Evolutionary conservation across 2,797 vertebrate species (phyloP).

Genomic region (Eidolon dupreanum): DNA sequence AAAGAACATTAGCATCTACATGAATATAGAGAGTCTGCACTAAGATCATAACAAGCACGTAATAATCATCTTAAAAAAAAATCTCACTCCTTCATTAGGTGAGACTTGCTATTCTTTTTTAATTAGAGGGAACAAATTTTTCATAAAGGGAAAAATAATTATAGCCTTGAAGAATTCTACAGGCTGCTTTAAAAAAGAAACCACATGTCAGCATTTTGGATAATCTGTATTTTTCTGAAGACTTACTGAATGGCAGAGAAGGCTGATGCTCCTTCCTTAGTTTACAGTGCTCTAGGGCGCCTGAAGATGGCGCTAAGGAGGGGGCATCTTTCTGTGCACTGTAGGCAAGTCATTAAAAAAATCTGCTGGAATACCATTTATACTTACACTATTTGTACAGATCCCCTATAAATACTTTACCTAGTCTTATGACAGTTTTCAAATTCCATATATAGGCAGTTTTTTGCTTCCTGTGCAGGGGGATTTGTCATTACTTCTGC

Average conservation of each 20-base stretch:
- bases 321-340: background rate
- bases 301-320: background rate
- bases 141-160: background rate
- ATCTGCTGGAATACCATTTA: background rate
- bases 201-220: background rate
- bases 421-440: background rate
- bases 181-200: background rate
- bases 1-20: background rate
- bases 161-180: background rate
- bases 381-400: background rate
- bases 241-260: too few species aligned
- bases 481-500: background rate
- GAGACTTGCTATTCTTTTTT: background rate
- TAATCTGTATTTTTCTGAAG: background rate
- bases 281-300: fast-evolving
- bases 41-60: background rate
- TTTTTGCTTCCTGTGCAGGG: background rate
- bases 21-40: background rate
- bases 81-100: background rate
- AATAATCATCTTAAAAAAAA: slow-evolving; percentile 4
- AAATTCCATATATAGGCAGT: background rate
- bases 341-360: background rate
- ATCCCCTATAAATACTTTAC: background rate
- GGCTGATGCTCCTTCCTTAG: too few species aligned
- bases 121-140: slow-evolving; percentile 37